These are phyloP conservation scores for Acanthis flammea DNA, from an alignment of 2,797 vertebrate genomes.

Conservation along the genomic window DNA sequence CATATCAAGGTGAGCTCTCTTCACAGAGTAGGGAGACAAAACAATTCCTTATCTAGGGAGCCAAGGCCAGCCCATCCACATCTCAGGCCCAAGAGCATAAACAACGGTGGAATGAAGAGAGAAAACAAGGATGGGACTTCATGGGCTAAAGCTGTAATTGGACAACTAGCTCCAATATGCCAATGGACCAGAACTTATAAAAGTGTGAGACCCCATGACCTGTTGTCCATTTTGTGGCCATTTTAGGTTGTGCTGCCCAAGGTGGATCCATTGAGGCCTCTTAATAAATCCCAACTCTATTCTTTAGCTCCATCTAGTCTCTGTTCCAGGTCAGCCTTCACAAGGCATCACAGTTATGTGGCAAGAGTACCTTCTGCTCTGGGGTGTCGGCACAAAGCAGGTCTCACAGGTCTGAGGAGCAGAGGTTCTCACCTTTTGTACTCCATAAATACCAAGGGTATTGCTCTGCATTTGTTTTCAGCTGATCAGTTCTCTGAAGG, in stretches of 20 bases:
- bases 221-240: accelerated
- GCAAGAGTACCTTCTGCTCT: neutral
- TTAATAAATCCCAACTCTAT: neutral
- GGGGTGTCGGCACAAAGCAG: neutral
- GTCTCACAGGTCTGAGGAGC: neutral
- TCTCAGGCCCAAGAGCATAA: neutral
- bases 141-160: neutral
- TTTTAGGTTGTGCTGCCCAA: neutral
- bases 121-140: neutral
- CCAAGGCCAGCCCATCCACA: neutral
- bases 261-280: neutral
- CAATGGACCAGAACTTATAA: neutral
- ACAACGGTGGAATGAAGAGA: neutral
- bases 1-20: neutral
- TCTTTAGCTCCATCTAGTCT: neutral
- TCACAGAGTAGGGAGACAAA: neutral
- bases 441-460: neutral
- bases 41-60: neutral
- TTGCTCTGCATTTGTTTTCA: constrained; percentile 5
- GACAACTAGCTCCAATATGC: neutral
- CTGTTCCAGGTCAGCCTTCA: neutral
- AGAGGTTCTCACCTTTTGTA: neutral
- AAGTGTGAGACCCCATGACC: neutral
- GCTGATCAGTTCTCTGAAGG: neutral
- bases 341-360: accelerated